Base-by-base conservation (phyloP, 2,888 invertebrate genomes). In the Hypselothyrea guttata region DNA sequence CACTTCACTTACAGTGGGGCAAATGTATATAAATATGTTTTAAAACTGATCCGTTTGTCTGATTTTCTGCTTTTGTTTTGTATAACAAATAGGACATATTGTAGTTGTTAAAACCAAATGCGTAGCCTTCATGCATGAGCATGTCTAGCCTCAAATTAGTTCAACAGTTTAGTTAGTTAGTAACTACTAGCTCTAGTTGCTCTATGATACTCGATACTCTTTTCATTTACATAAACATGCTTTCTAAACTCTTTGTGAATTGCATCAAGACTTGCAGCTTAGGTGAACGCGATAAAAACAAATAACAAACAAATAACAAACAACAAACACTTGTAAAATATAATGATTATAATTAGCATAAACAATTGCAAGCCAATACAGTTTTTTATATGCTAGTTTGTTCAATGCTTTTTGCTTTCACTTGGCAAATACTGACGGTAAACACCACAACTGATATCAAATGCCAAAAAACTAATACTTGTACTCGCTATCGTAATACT, bases 41-140 rank as follows among this genome's bases (percentile, higher is more conserved):
- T 2, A 9, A 5, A 9, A 34, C 7, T 12, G 22, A 7, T 28
- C 28, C 28, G 28, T 9, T 28, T 28, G 28, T 28, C 8, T 28
- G 9, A 4, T 7, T 9, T 28, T 28, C 8, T 28, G 9, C 28
- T 7, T 9, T 28, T 28, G 28, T 28, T 22, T n/a, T n/a, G n/a
- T n/a, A n/a, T n/a, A n/a, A n/a, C n/a, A n/a, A n/a, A n/a, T 22
- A 22, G 22, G 22, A 22, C 22, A 2, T 22, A 5, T 22, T 18
- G 18, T 37, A 37, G 18, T 9, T 9, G 12, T 22, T 16, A 27
- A n/a, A n/a, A 9, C 4, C n/a, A 44, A 41, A 37, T 15, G 45
- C 45, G 41, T 72, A 51, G 63, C 40, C 30, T 57, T 66, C 81
- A 77, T 81, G 81, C 81, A 81, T 76, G 61, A 61, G 76, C 84